A percentile compares a stretch with the other conserved stretches of the same genome.
Evolutionary conservation across 2,888 invertebrate genomes (phyloP).

Genomic region (Troglohyphantes excavatus): DNA sequence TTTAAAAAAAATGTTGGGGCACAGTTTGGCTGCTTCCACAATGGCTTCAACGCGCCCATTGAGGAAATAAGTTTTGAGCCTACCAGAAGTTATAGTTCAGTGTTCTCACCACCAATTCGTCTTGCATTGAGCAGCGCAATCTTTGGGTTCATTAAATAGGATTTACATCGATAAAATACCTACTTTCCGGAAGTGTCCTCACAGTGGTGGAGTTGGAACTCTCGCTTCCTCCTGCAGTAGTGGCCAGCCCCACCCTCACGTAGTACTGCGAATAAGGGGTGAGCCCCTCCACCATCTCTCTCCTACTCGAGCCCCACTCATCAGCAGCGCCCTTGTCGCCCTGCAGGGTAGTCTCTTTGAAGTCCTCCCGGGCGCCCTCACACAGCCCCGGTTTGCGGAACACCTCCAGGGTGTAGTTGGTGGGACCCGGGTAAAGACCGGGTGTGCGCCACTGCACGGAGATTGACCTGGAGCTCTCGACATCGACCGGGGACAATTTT

Average conservation of each 20-base stretch:
- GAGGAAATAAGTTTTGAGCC: too few species aligned
- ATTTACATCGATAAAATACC: neutral
- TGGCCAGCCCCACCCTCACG: conserved; percentile 17
- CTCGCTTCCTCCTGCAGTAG: neutral
- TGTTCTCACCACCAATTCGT: too few species aligned
- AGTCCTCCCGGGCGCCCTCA: neutral
- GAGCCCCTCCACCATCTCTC: neutral
- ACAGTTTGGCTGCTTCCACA: too few species aligned
- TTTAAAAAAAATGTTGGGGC: too few species aligned
- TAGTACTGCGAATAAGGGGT: conserved; percentile 31
- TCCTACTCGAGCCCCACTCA: neutral
- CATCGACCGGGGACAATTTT: neutral
- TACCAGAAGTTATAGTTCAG: too few species aligned
- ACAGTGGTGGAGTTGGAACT: conserved; percentile 1
- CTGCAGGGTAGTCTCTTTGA: neutral
- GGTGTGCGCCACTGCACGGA: conserved; percentile 9
- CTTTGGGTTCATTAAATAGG: too few species aligned
- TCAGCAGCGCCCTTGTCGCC: neutral
- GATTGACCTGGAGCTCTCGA: neutral
- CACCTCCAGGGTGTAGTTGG: neutral
- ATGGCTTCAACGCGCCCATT: too few species aligned
- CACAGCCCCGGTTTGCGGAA: neutral
- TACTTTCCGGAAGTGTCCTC: conserved; percentile 34
- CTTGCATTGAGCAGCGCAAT: too few species aligned
- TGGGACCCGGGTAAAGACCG: conserved; percentile 44